Evolutionary conservation across 2,888 invertebrate genomes (phyloP).

Genomic region (Melanophora roralis): DNA sequence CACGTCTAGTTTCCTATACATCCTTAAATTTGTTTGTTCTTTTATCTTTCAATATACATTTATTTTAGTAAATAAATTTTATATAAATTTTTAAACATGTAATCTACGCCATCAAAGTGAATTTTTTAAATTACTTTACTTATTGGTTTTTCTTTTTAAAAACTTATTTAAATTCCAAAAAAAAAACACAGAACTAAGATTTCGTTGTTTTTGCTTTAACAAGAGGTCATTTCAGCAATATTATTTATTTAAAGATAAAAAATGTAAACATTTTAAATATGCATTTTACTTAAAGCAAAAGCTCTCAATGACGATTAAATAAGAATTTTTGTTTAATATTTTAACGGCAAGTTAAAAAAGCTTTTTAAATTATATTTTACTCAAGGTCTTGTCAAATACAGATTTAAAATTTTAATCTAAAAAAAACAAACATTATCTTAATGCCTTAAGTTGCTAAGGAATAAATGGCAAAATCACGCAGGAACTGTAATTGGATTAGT

Average conservation of each 20-base stretch:
- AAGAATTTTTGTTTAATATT: slow-evolving; percentile 8
- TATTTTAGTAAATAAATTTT: too few relatives aligned
- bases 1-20: slow-evolving; percentile 12
- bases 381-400: not conserved
- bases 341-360: not conserved
- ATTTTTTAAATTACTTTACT: not conserved
- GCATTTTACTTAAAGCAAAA: not conserved
- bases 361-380: not conserved
- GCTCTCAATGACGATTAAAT: slow-evolving; percentile 7
- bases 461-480: slow-evolving; percentile 51
- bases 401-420: not conserved
- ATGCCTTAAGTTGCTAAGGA: not conserved
- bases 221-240: slow-evolving; percentile 28
- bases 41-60: too few relatives aligned
- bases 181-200: not conserved
- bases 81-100: slow-evolving; percentile 52
- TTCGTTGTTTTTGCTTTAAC: not conserved
- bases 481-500: slow-evolving; percentile 62
- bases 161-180: too few relatives aligned
- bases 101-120: slow-evolving; percentile 57
- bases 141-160: not conserved
- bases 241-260: not conserved
- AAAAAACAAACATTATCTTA: too few relatives aligned
- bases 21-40: too few relatives aligned
- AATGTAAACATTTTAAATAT: not conserved